Evolutionary conservation across 2,797 vertebrate species (phyloP).

Genomic region (Apogon hyalosoma): DNA sequence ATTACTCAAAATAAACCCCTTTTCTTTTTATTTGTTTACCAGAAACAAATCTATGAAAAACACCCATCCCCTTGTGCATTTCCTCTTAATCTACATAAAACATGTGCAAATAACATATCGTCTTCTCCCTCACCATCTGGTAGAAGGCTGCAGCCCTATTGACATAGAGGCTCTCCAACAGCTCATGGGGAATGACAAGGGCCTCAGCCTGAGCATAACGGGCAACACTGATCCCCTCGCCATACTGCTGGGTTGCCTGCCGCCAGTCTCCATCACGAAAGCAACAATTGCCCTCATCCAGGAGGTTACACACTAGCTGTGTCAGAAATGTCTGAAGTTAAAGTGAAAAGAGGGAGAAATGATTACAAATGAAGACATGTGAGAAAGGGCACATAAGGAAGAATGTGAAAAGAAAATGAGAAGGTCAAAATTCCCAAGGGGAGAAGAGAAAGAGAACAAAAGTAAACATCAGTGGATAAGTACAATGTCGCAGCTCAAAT

Average conservation of each 20-base stretch:
- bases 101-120: conserved; percentile 5
- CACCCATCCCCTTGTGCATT: neutral
- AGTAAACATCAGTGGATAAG: neutral
- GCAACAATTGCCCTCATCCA: conserved; percentile 94
- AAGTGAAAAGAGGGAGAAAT: neutral
- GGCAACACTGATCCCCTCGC: conserved; percentile 94
- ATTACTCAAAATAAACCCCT: too few species aligned
- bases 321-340: conserved; percentile 89
- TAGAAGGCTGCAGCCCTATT: conserved; percentile 95
- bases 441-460: neutral
- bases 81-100: neutral
- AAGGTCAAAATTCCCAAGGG: neutral
- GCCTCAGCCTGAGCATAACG: conserved; percentile 95
- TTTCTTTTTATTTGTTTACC: neutral
- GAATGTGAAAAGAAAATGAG: conserved; percentile 1
- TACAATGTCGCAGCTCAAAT: neutral
- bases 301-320: conserved; percentile 94
- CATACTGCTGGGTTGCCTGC: conserved; percentile 91
- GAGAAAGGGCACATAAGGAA: neutral
- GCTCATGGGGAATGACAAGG: conserved; percentile 90
- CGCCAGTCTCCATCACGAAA: conserved; percentile 93
- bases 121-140: conserved; percentile 86
- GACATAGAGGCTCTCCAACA: conserved; percentile 94
- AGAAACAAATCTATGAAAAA: neutral
- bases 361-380: neutral